phyloP scores from a whole-genome alignment of 2,888 invertebrate genomes.

The Napeogenes inachia region DNA sequence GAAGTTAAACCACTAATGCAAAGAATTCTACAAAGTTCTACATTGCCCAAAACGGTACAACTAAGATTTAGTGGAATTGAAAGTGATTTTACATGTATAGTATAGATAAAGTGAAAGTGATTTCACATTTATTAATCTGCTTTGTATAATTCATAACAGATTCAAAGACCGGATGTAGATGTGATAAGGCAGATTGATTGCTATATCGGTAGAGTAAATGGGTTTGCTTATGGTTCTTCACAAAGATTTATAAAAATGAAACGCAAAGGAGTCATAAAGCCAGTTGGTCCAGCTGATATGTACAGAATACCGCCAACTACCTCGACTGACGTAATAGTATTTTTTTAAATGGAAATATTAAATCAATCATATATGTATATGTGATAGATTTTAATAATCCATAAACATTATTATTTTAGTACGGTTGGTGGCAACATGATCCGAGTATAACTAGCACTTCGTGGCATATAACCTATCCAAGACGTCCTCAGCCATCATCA shows the following conservation, averaged over 20 bases:
- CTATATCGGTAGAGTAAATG: constrained; percentile 73
- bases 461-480: constrained; percentile 62
- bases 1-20: constrained; percentile 54
- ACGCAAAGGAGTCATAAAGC: constrained; percentile 71
- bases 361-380: neutral
- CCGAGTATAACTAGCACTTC: constrained; percentile 47
- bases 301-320: constrained; percentile 67
- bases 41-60: constrained; percentile 46
- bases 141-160: constrained; percentile 27
- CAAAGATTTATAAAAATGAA: constrained; percentile 70
- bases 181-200: constrained; percentile 65
- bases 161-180: constrained; percentile 53
- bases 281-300: constrained; percentile 73
- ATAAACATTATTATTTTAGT: constrained; percentile 41
- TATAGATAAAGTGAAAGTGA: neutral
- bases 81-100: neutral
- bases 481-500: constrained; percentile 59
- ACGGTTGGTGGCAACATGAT: constrained; percentile 74
- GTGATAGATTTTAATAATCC: no score
- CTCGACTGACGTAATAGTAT: constrained; percentile 51
- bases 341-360: neutral
- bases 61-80: neutral
- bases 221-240: constrained; percentile 73
- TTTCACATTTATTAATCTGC: neutral
- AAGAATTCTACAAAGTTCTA: constrained; percentile 49